These are phyloP conservation scores for Smittia sp. DNA, from an alignment of 2,888 invertebrate species.

Conservation along the genomic window DNA sequence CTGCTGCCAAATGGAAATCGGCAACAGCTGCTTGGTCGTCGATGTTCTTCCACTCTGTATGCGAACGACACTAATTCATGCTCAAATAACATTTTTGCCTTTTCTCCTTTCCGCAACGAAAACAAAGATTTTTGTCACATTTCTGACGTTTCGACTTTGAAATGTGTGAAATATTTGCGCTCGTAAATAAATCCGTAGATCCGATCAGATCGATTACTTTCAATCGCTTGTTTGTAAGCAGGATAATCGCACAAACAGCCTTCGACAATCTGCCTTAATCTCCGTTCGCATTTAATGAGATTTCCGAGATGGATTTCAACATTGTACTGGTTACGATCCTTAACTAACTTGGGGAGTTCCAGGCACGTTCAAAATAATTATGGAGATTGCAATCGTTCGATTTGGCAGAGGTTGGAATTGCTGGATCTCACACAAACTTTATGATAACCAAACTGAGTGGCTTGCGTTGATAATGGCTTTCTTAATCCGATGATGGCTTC, in stretches of 20 bases:
- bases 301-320: too few relatives aligned
- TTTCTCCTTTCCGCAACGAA: background rate
- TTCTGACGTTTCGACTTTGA: background rate
- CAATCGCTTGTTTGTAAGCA: background rate
- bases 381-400: too few relatives aligned
- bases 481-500: too few relatives aligned
- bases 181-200: background rate
- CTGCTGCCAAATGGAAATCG: background rate
- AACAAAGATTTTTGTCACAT: background rate
- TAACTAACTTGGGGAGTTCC: too few relatives aligned
- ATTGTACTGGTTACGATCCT: too few relatives aligned
- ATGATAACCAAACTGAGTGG: too few relatives aligned
- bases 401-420: too few relatives aligned
- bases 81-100: slow-evolving; percentile 11
- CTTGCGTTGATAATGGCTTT: too few relatives aligned
- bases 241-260: background rate
- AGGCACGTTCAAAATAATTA: too few relatives aligned
- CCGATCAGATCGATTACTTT: slow-evolving; percentile 4
- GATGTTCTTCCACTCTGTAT: background rate
- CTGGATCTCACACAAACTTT: too few relatives aligned
- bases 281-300: background rate
- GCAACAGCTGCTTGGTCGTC: background rate
- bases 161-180: slow-evolving; percentile 9
- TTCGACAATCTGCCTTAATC: background rate
- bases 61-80: background rate